Evolutionary conservation across 2,113 vertebrate genomes (phyloP).

Genomic region (Amblyopsis rosae): DNA sequence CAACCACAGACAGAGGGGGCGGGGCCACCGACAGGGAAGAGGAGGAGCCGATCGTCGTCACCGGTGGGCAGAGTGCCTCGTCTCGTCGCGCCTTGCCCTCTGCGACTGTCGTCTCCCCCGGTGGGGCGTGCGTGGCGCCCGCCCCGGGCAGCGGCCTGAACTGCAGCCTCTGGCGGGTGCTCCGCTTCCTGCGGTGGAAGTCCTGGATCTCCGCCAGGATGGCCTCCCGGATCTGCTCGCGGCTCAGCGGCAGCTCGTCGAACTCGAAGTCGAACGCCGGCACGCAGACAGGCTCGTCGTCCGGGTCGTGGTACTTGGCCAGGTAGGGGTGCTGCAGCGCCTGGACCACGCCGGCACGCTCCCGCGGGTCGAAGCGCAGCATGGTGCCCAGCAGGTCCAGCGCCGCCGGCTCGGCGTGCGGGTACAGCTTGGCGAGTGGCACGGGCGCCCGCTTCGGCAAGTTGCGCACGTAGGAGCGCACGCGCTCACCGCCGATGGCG

Average conservation of each 20-base stretch:
- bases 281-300: slow-evolving; percentile 91
- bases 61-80: slow-evolving; percentile 13
- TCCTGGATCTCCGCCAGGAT: slow-evolving; percentile 90
- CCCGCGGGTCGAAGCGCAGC: slow-evolving; percentile 85
- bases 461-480: slow-evolving; percentile 88
- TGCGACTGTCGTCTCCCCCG: slow-evolving; percentile 16
- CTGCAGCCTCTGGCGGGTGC: slow-evolving; percentile 82
- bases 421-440: slow-evolving; percentile 82
- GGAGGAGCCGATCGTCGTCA: no score
- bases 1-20: slow-evolving; percentile 45
- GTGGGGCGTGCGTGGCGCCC: neutral
- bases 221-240: slow-evolving; percentile 90
- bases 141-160: slow-evolving; percentile 78
- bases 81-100: slow-evolving; percentile 49
- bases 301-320: slow-evolving; percentile 89
- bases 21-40: slow-evolving; percentile 39
- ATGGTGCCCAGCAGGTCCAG: slow-evolving; percentile 82
- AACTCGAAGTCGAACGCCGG: slow-evolving; percentile 95
- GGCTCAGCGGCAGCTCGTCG: slow-evolving; percentile 79
- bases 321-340: slow-evolving; percentile 87
- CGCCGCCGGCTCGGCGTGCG: slow-evolving; percentile 80
- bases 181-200: slow-evolving; percentile 85
- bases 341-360: slow-evolving; percentile 82
- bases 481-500: slow-evolving; percentile 88
- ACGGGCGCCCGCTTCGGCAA: slow-evolving; percentile 82